Base-by-base conservation (phyloP, 2,113 vertebrate genomes). In the Ellobius talpinus region DNA sequence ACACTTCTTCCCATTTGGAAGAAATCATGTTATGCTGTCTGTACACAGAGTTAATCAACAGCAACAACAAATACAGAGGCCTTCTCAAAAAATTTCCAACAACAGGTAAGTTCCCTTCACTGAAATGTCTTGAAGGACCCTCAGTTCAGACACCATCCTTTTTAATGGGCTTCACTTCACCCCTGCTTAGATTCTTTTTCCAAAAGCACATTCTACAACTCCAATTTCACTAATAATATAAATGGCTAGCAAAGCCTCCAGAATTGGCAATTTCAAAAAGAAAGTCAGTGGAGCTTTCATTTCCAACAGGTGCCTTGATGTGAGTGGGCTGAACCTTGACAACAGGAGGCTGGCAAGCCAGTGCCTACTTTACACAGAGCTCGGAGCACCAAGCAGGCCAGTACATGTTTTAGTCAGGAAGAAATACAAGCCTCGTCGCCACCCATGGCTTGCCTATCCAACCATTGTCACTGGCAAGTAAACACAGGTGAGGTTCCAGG, bases 61-160 rank as follows among this genome's bases (percentile, higher is more conserved):
- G 24, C 36, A 72, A 21, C 9, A 74, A 73, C 7, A 82, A 73
- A 85, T 29, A 13, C 72, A 86, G 8, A 94, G n/a, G 33, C n/a
- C 42, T 39, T 11, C 19, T 65, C 50, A 55, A 29, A 66, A 33
- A 5, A 7, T 86, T 63, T 16, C 39, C 0, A 78, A 21, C n/a
- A 0, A n/a, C 3, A 0, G 4, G 17, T 0, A 1, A 21, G 5
- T 63, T 63, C 74, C 79, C 73, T 61, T 65, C 24, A 3, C 63
- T 16, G 45, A 84, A 0, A 0, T 0, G 55, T 47, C 39, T 9
- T 14, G 7, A 55, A 45, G 19, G 0, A 12, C 8, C 58, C 58
- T 26, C 19, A 3, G 68, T 47, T 68, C 24, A 58, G 36, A 87
- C 17, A 91, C 66, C 12, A 3, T 24, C 29, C 88, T 21, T 47